These are phyloP conservation scores for Platyrinchus mystaceus DNA, from an alignment of 2,797 vertebrate species.

Conservation along the genomic window DNA sequence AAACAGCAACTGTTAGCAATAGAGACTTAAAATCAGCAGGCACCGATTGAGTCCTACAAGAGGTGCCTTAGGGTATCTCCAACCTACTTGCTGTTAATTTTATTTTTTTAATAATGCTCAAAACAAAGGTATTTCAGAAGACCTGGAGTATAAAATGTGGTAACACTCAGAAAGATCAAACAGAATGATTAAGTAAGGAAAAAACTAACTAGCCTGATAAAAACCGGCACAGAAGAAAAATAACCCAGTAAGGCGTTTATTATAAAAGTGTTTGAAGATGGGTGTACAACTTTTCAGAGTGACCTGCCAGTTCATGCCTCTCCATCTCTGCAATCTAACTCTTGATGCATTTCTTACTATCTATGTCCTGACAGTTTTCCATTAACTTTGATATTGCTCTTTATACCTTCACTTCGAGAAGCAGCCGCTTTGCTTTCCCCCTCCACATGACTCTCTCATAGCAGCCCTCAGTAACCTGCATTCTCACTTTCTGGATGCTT, in stretches of 20 bases:
- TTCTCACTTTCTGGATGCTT: background rate
- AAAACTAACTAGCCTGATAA: background rate
- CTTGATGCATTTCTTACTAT: background rate
- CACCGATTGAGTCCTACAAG: background rate
- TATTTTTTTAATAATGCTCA: background rate
- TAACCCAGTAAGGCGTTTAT: background rate
- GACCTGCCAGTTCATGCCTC: background rate
- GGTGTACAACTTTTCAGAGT: background rate
- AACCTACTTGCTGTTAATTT: background rate
- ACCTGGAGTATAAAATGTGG: background rate
- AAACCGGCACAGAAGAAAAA: background rate
- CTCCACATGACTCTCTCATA: background rate
- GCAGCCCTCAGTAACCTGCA: background rate
- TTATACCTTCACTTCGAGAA: background rate
- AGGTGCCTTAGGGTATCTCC: background rate
- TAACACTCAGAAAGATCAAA: background rate
- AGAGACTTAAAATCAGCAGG: background rate
- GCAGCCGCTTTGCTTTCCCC: background rate
- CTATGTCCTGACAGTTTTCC: background rate
- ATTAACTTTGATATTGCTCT: background rate
- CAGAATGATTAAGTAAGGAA: background rate
- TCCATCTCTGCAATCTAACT: background rate
- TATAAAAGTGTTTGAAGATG: background rate
- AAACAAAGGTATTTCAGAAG: background rate
- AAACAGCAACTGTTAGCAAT: background rate